A percentile compares a stretch with the other conserved stretches of the same genome.
Conservation (phyloP, 2,888 invertebrate genomes). For the Ochlodes sylvanus region DNA sequence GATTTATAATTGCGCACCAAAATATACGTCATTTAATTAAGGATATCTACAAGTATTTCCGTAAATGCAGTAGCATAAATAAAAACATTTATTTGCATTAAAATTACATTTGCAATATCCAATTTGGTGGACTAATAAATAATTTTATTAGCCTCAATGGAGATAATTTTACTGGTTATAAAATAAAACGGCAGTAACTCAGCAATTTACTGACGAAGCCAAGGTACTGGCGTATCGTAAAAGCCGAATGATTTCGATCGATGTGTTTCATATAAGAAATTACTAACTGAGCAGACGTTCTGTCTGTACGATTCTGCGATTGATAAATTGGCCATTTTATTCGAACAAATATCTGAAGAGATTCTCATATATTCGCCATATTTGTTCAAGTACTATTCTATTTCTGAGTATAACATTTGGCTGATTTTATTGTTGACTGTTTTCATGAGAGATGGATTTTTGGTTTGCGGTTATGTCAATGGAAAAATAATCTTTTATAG, state of each 20-base stretch:
- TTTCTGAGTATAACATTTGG: conserved; percentile 6
- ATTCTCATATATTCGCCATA: conserved; percentile 11
- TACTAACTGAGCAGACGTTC: conserved; percentile 24
- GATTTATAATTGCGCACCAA: too few species aligned
- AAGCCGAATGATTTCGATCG: conserved; percentile 31
- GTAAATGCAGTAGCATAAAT: conserved; percentile 1
- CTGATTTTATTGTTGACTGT: conserved; percentile 4
- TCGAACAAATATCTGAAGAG: conserved; percentile 19
- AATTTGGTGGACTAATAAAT: conserved; percentile 35
- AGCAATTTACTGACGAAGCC: conserved; percentile 31
- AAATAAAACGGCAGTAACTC: conserved; percentile 32
- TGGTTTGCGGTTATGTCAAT: background rate
- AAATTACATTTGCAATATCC: conserved; percentile 31
- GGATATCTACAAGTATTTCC: background rate
- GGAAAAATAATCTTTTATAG: background rate
- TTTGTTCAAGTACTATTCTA: conserved; percentile 6
- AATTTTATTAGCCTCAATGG: conserved; percentile 32
- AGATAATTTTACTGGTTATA: conserved; percentile 38
- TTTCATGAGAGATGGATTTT: background rate
- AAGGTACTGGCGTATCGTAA: conserved; percentile 35
- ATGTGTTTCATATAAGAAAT: conserved; percentile 37
- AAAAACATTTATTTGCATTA: conserved; percentile 18
- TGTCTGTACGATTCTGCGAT: conserved; percentile 7
- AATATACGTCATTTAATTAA: too few species aligned
- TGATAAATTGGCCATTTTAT: conserved; percentile 20